Percentiles rank a stretch among this genome's conserved stretches.
phyloP scores from a whole-genome alignment of 2,888 invertebrate genomes.

The Eumacrocentrus americanus region DNA sequence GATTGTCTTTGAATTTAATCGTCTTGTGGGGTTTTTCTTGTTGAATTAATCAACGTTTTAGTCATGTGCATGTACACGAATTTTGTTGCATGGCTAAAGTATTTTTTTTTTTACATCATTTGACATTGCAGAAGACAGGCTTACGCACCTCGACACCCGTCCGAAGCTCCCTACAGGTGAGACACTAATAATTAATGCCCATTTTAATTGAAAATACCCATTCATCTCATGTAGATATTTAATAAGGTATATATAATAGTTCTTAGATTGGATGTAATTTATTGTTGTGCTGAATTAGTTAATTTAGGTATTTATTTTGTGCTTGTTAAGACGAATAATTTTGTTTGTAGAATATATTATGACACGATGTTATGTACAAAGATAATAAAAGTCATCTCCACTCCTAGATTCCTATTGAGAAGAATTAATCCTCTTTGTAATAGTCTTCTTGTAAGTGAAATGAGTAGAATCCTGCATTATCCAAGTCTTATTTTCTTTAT shows the following conservation, averaged over 20 bases:
- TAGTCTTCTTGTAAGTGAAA: background rate
- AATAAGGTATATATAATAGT: background rate
- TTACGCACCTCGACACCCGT: constrained; percentile 53
- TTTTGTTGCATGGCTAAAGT: constrained; percentile 17
- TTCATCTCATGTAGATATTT: background rate
- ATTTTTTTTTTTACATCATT: constrained; percentile 36
- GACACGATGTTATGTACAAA: constrained; percentile 5
- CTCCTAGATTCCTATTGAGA: constrained; percentile 11
- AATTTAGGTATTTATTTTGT: constrained; percentile 5
- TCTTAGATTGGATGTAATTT: background rate
- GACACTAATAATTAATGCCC: constrained; percentile 39
- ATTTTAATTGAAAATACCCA: background rate
- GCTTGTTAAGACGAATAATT: constrained; percentile 12
- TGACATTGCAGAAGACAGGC: constrained; percentile 54
- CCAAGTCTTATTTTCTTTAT: background rate
- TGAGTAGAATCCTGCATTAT: background rate
- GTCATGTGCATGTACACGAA: constrained; percentile 26
- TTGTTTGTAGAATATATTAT: constrained; percentile 3
- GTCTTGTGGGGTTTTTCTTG: constrained; percentile 4
- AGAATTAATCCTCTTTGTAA: too few species aligned
- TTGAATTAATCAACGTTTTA: constrained; percentile 11
- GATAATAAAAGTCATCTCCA: constrained; percentile 10
- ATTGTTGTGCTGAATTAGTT: constrained; percentile 1
- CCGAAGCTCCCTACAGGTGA: constrained; percentile 58
- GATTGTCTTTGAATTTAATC: background rate